These are phyloP conservation scores for Tenthredo amoena DNA, from an alignment of 2,888 invertebrate species.

Conservation along the genomic window DNA sequence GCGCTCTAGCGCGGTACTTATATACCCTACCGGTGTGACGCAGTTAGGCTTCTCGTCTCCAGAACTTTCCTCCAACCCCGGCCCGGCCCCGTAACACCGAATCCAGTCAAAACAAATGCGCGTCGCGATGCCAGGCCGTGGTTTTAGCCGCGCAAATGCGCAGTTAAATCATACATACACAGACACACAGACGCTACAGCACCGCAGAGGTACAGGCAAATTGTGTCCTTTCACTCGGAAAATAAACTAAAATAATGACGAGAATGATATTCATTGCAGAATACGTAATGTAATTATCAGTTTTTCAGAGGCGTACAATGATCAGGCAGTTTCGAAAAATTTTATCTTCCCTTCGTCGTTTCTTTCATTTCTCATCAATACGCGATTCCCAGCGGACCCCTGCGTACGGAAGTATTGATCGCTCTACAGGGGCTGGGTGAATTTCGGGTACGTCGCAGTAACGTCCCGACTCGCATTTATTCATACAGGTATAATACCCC, in stretches of 20 bases:
- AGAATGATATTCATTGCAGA: too few species aligned
- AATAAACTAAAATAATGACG: too few species aligned
- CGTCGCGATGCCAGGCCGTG: conserved; percentile 13
- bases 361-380: neutral
- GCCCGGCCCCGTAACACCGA: neutral
- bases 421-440: neutral
- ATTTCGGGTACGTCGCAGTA: conserved; percentile 13
- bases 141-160: conserved; percentile 35
- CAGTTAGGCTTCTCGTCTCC: conserved; percentile 53
- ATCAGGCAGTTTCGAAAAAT: too few species aligned
- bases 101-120: conserved; percentile 43
- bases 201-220: too few species aligned
- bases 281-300: too few species aligned
- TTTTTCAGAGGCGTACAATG: too few species aligned
- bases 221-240: too few species aligned
- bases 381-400: neutral
- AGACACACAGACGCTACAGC: neutral
- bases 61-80: conserved; percentile 5
- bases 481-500: neutral
- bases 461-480: neutral
- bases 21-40: conserved; percentile 69
- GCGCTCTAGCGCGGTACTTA: conserved; percentile 63
- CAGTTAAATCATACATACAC: neutral
- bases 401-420: conserved; percentile 26
- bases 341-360: neutral